These are phyloP conservation scores for Peromyscus californicus DNA, from an alignment of 2,113 vertebrate genomes.

Conservation along the genomic window DNA sequence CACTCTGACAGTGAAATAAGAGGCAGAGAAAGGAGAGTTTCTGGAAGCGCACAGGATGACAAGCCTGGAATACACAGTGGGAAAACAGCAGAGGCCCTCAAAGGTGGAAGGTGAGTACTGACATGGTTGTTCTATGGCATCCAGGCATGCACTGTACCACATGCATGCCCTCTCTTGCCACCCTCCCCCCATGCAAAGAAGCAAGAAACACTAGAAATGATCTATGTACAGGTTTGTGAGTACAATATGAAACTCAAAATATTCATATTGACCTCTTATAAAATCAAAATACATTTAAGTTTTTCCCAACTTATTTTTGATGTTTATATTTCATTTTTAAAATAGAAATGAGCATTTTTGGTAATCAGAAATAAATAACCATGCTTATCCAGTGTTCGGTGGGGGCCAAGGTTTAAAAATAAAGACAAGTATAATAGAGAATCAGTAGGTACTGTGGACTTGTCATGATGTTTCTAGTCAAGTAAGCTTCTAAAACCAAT, in stretches of 20 bases:
- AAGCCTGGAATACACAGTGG: not conserved
- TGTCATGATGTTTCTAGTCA: not conserved
- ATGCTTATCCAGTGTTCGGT: not conserved
- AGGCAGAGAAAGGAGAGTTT: not conserved
- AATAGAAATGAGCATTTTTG: not conserved
- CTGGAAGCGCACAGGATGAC: too few species aligned
- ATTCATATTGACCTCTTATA: not conserved
- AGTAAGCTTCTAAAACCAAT: constrained; percentile 28
- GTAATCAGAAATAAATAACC: not conserved
- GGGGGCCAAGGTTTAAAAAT: not conserved
- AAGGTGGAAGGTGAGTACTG: not conserved
- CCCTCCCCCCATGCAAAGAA: not conserved
- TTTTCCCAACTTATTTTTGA: not conserved
- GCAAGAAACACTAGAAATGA: not conserved
- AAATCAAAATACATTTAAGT: constrained; percentile 46
- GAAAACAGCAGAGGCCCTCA: not conserved
- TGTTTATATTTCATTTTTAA: constrained; percentile 10
- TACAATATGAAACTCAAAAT: not conserved
- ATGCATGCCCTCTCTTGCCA: too few species aligned
- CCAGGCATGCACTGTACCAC: not conserved
- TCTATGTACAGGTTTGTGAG: not conserved
- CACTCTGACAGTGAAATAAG: too few species aligned
- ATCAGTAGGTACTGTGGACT: not conserved
- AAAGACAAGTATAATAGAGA: not conserved
- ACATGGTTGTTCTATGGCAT: not conserved